Conservation (phyloP, 2,797 vertebrate genomes). For the Poecilia velifera region DNA sequence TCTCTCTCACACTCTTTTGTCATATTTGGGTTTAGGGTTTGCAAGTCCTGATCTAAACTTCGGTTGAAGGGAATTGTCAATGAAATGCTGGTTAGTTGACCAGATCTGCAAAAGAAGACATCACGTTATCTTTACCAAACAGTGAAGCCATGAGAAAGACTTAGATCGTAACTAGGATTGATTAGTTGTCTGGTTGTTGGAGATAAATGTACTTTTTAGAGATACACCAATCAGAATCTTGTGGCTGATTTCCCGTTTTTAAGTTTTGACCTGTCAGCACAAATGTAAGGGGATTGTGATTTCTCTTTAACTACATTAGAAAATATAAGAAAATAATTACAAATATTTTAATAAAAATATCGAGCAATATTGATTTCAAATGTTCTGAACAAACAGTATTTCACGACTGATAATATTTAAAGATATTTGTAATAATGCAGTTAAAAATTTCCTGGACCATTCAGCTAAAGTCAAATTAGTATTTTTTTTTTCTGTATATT, state of each 20-base stretch:
- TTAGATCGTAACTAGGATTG: no score
- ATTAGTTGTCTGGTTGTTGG: background rate
- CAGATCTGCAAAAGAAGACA: conserved; percentile 2
- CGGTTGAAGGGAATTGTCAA: conserved; percentile 35
- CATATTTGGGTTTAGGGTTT: conserved; percentile 19
- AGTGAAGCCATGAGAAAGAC: background rate
- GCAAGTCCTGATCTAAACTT: conserved; percentile 48
- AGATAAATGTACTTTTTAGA: conserved; percentile 4
- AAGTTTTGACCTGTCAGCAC: background rate
- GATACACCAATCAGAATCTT: background rate
- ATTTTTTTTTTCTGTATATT: background rate
- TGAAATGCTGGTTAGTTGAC: background rate
- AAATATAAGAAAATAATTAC: background rate
- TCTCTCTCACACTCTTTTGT: conserved; percentile 20
- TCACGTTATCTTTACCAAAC: background rate
- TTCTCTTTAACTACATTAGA: background rate
- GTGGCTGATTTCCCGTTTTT: background rate
- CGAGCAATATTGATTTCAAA: background rate
- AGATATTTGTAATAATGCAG: background rate
- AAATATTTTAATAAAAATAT: background rate
- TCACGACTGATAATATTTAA: background rate
- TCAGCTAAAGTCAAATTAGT: background rate
- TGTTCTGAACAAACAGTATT: background rate
- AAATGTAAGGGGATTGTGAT: background rate
- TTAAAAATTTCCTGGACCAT: background rate